These are phyloP conservation scores for Holacanthus passer DNA, from an alignment of 2,113 vertebrate genomes.

Conservation along the genomic window DNA sequence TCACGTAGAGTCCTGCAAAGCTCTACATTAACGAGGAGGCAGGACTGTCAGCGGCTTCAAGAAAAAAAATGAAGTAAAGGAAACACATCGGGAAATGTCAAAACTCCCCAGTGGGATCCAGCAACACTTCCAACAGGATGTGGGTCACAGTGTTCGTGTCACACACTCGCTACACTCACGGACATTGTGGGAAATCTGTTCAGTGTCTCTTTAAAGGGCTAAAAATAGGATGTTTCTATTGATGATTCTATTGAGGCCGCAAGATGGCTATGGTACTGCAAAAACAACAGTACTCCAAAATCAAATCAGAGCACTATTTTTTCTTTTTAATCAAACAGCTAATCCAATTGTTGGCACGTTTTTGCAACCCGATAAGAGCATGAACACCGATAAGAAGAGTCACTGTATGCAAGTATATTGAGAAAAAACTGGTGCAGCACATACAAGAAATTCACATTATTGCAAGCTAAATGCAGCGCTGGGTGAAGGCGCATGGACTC, in stretches of 20 bases:
- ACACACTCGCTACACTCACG: slow-evolving; percentile 56
- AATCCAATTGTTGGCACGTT: slow-evolving; percentile 17
- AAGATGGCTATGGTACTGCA: slow-evolving; percentile 37
- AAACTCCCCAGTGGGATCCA: slow-evolving; percentile 74
- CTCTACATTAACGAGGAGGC: slow-evolving; percentile 74
- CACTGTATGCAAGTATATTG: neutral
- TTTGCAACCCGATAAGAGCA: neutral
- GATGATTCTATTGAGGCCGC: slow-evolving; percentile 19
- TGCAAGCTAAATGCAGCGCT: neutral
- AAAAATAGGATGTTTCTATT: slow-evolving; percentile 58
- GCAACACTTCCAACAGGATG: slow-evolving; percentile 75
- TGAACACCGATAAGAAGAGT: neutral
- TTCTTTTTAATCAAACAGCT: neutral
- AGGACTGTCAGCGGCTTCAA: slow-evolving; percentile 70
- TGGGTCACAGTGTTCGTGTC: slow-evolving; percentile 77
- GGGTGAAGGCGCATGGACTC: neutral
- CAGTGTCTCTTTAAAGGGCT: slow-evolving; percentile 61
- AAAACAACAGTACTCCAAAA: slow-evolving; percentile 5
- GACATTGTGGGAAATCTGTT: slow-evolving; percentile 73
- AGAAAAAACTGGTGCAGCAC: neutral
- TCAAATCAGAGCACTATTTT: slow-evolving; percentile 7
- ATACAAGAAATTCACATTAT: neutral
- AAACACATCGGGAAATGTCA: slow-evolving; percentile 79
- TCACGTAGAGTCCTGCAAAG: slow-evolving; percentile 48
- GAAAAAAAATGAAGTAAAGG: slow-evolving; percentile 63